These are phyloP conservation scores for Semicossyphus pulcher DNA, from an alignment of 2,113 vertebrate genomes.

Conservation along the genomic window DNA sequence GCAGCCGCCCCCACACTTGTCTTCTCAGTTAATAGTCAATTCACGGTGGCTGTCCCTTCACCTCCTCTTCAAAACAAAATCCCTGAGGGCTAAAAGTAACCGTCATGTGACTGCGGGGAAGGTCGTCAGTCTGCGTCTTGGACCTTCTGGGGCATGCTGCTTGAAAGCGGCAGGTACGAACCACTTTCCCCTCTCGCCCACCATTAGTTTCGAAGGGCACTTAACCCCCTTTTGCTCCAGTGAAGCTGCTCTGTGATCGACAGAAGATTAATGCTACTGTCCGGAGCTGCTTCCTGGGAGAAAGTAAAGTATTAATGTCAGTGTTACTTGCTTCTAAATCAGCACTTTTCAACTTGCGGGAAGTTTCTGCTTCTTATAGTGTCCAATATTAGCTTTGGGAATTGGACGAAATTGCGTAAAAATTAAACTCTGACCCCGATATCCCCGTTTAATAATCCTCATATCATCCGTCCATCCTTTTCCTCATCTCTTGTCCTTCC, in stretches of 20 bases:
- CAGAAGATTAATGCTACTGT: constrained; percentile 46
- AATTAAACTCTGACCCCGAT: constrained; percentile 17
- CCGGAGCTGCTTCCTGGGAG: constrained; percentile 34
- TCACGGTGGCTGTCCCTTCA: not conserved
- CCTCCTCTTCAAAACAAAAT: not conserved
- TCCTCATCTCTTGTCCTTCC: constrained; percentile 15
- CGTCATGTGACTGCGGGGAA: not conserved
- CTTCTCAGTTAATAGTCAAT: not conserved
- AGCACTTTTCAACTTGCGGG: not conserved
- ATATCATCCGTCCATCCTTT: constrained; percentile 32
- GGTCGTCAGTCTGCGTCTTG: not conserved
- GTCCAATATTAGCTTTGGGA: constrained; percentile 7
- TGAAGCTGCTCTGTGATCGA: constrained; percentile 51
- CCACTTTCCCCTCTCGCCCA: not conserved
- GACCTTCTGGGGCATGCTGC: constrained; percentile 40
- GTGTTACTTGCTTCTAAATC: not conserved
- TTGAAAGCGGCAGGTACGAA: constrained; percentile 8
- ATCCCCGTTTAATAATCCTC: constrained; percentile 20
- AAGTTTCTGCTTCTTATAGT: not conserved
- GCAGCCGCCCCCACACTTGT: not conserved
- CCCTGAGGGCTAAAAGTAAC: not conserved
- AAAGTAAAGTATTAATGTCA: constrained; percentile 21
- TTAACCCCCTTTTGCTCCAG: constrained; percentile 70
- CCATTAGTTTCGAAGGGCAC: constrained; percentile 61
- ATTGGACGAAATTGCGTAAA: constrained; percentile 27